These are phyloP conservation scores for Villa cingulata DNA, from an alignment of 2,888 invertebrate species.

Conservation along the genomic window DNA sequence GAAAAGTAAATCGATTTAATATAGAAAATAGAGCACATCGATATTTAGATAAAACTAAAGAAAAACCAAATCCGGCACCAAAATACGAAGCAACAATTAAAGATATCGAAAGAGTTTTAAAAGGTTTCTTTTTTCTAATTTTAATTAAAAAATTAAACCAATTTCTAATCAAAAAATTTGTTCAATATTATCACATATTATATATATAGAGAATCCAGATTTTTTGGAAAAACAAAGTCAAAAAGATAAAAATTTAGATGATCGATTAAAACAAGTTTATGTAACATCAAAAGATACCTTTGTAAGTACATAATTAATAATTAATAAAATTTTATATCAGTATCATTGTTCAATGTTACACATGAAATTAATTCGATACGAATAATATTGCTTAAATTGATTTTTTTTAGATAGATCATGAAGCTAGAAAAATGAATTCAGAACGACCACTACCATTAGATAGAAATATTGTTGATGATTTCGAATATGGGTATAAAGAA, in stretches of 20 bases:
- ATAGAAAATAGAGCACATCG: conserved; percentile 63
- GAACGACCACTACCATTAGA: conserved; percentile 46
- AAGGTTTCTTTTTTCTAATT: conserved; percentile 26
- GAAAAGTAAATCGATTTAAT: conserved; percentile 54
- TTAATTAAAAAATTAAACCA: no score
- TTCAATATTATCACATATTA: conserved; percentile 21
- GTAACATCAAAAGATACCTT: conserved; percentile 50
- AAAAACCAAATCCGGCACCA: conserved; percentile 51
- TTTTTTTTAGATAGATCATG: conserved; percentile 25
- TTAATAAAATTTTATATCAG: not conserved
- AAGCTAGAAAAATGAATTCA: conserved; percentile 19
- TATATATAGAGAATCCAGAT: conserved; percentile 41
- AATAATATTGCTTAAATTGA: not conserved
- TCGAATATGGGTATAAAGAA: conserved; percentile 56
- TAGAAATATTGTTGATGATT: conserved; percentile 39
- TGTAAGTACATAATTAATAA: no score
- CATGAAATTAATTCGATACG: not conserved
- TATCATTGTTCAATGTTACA: no score
- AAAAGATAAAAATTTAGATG: conserved; percentile 49
- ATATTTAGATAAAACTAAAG: conserved; percentile 54
- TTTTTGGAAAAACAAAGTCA: conserved; percentile 45
- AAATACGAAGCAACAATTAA: conserved; percentile 45
- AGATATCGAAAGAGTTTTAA: conserved; percentile 48
- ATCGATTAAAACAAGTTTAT: conserved; percentile 55
- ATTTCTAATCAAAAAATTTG: no score